Evolutionary conservation across 2,888 invertebrate species (phyloP), one percentile per base, ranked within the genome.

Genomic region (Limnephilus lunatus): DNA sequence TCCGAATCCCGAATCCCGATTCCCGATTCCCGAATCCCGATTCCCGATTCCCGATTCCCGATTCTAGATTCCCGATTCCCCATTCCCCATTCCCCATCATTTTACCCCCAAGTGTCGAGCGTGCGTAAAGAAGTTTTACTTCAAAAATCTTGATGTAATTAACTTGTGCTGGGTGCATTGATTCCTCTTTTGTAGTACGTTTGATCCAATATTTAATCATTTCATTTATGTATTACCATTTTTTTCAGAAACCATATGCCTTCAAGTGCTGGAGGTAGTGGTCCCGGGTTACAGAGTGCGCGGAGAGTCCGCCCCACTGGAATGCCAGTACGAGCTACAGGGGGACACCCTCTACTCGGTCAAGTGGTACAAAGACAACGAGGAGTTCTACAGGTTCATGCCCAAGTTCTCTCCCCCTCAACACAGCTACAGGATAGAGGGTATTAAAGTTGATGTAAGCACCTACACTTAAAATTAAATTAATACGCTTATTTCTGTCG

Each of bases 351-450:
- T 98, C 91, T 98, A 98, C 95, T 97, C 98, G 39, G 97, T 98
- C 94, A 98, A 98, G 96, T 98, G 98, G 98, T 98, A 98, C 96
- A 97, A 98, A 95, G 98, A 98, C 95, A 97, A 98, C 95, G 98
- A 98, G 94, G 98, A 98, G 95, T 98, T 98, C 95, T 98, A 98
- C 96, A 96, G 98, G 94, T 98, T 96, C 95, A 97, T 98, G 95
- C 98, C 98, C 92, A 97, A 97, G 95, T 97, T 97, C 94, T 96
- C 97, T 94, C 97, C 98, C 12, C 97, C 97, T 93, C 97, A 97
- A 94, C 97, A 97, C 94, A 97, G 97, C 93, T 98, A 97, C 95
- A 96, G 97, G 94, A 96, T 97, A 91, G 97, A 97, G 90, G 97
- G 97, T 85, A 96, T 97, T 94, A 96, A 97, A 95, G 97, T 97